Base-by-base conservation (phyloP, 2,888 invertebrate genomes). In the Megastigmus dorsalis region DNA sequence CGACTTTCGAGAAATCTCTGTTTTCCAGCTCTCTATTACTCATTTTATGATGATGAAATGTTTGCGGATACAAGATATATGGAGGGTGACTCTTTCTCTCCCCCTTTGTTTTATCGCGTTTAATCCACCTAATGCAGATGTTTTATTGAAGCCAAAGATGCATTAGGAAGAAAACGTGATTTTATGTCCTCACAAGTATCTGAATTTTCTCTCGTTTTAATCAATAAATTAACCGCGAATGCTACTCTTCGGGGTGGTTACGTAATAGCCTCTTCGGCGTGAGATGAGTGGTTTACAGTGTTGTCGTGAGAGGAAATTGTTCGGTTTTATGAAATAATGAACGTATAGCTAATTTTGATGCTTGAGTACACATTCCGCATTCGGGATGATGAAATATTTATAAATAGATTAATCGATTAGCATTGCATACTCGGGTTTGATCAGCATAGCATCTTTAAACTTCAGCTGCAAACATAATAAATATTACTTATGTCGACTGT, bases 11-110 rank as follows among this genome's bases (percentile, higher is more conserved):
- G 30, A 57, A 48, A 18, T 33, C 23, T 36, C 23, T 23, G n/a
- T 18, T 23, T 20, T 18, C 9, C 36, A 45, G n/a, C 20, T 10
- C 54, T 43, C 28, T 55, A 28, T 48, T 48, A 54, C 38, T 55
- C 48, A 20, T 38, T 50, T 60, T 60, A 59, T 20, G 41, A 41
- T 60, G 52, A 60, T 69, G 38, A 59, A 69, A 60, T 43, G 20
- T 69, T 69, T 60, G 23, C 15, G 41, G 23, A 38, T n/a, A 18
- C 7, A 13, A 20, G 36, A 28, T 5, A n/a, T 15, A 10, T 18
- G 41, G 26, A 20, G n/a, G n/a, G n/a, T n/a, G n/a, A n/a, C n/a
- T n/a, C n/a, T n/a, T n/a, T n/a, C n/a, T n/a, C 9, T 65, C 13
- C 20, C 30, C n/a, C 9, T 36, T 20, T 20, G 33, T 38, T 63